Evolutionary conservation across 2,797 vertebrate species (phyloP).

Genomic region (Gymnothorax javanicus): DNA sequence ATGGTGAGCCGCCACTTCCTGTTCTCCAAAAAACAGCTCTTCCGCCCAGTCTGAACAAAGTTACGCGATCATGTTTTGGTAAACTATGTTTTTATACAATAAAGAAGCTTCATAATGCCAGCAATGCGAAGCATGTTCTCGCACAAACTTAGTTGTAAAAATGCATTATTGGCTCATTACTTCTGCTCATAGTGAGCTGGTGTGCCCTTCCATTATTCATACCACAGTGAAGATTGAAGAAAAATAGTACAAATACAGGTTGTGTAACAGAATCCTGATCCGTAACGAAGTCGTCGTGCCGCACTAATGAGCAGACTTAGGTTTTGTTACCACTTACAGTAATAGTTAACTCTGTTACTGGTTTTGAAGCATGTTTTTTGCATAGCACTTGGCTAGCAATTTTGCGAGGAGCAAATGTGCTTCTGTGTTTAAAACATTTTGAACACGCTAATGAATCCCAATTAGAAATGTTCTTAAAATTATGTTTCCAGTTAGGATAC

Average conservation of each 20-base stretch:
- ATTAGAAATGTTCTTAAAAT: too few species aligned
- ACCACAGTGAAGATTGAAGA: not conserved
- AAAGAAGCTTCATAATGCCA: not conserved
- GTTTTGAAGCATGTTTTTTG: not conserved
- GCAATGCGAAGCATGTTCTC: too few species aligned
- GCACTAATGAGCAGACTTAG: not conserved
- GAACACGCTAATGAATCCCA: too few species aligned
- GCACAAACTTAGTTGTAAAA: not conserved
- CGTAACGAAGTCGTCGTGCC: not conserved
- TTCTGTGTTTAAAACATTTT: too few species aligned
- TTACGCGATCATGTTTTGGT: not conserved
- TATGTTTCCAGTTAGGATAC: too few species aligned
- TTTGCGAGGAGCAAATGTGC: too few species aligned
- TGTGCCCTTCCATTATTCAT: not conserved
- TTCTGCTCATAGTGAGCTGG: not conserved
- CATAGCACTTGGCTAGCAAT: not conserved
- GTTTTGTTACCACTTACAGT: not conserved
- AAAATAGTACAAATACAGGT: not conserved
- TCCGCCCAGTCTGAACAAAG: not conserved
- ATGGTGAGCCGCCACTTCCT: slow-evolving; percentile 70
- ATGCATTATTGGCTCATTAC: not conserved
- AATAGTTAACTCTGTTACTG: not conserved
- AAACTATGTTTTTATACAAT: not conserved
- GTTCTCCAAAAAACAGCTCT: not conserved
- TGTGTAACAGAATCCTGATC: not conserved